Percentiles rank a stretch among this genome's conserved stretches.
phyloP scores from a whole-genome alignment of 2,888 invertebrate species.

The Calephelis perditalis region DNA sequence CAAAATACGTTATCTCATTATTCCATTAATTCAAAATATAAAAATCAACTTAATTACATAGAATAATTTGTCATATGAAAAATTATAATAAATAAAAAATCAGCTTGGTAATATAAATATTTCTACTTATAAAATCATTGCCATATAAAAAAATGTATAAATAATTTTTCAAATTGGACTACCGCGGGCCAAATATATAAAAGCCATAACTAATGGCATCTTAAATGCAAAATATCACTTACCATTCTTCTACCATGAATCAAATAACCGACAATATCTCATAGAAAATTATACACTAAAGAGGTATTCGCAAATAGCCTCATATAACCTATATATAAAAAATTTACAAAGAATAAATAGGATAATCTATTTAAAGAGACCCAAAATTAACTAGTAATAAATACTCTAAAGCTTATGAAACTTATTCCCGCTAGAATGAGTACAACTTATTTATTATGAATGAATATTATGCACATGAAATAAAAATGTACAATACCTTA shows the following conservation, averaged over 20 bases:
- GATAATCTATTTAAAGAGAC: conserved; percentile 33
- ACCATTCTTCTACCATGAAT: conserved; percentile 15
- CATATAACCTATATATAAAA: conserved; percentile 47
- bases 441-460: conserved; percentile 64
- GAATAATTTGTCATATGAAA: conserved; percentile 9
- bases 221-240: conserved; percentile 72
- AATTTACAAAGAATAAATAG: conserved; percentile 65
- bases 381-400: conserved; percentile 46
- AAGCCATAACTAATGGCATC: conserved; percentile 45
- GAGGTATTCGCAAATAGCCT: conserved; percentile 73
- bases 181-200: conserved; percentile 6
- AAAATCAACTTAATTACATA: conserved; percentile 13
- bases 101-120: conserved; percentile 14
- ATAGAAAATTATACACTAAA: conserved; percentile 35
- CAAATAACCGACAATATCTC: conserved; percentile 26
- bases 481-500: conserved; percentile 9
- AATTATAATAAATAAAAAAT: conserved; percentile 17
- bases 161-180: background rate
- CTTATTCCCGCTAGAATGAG: conserved; percentile 56
- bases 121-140: conserved; percentile 15
- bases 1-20: conserved; percentile 11
- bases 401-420: conserved; percentile 63
- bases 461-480: conserved; percentile 57
- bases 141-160: conserved; percentile 15
- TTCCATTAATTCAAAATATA: background rate